Evolutionary conservation across 2,888 invertebrate genomes (phyloP), one percentile per base, ranked within the genome.

Genomic region (Latrodectus hesperus): DNA sequence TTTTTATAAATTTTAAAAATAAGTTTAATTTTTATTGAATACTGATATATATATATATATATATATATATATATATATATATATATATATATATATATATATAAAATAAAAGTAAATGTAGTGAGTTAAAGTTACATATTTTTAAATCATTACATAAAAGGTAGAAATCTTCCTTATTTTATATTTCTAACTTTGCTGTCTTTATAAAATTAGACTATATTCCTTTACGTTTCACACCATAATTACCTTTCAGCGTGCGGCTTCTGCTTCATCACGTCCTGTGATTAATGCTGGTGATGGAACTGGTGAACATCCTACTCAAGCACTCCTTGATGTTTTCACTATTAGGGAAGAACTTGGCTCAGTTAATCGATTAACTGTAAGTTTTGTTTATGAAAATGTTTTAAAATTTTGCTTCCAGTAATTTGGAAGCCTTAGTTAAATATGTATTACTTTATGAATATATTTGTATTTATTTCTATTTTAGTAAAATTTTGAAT

Each of bases 201-300:
- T 60, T 60, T 60, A 10, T 10, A 38, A 38, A 14, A n/a, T 10
- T 11, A n/a, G 11, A 12, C 60, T 60, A 16, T 12, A 14, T 60
- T 60, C 10, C 38, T 67, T 67, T 67, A 11, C 22, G 17, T 12
- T 22, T 68, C 12, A 8, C 68, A 22, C 9, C 17, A 17, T 12
- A 6, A 65, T 67, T 65, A n/a, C 55, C 51, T 74, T 92, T 9
- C 91, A 97, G 97, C 94, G 95, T 91, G 98, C 97, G 0, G 95
- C 98, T 0, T 94, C 95, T 17, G 95, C 95, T 88, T 96, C 96
- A 90, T 94, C 96, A 1, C 98, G 96, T 91, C 98, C 99, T 0
- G 93, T 99, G n/a, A 95, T 99, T 78, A 99, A 99, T 93, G 99
- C 98, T 14, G 99, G 99, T 1, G 99, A 99, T 93, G 99, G 99